Base-by-base conservation (phyloP, 2,888 invertebrate genomes). In the Pterostichus madidus region DNA sequence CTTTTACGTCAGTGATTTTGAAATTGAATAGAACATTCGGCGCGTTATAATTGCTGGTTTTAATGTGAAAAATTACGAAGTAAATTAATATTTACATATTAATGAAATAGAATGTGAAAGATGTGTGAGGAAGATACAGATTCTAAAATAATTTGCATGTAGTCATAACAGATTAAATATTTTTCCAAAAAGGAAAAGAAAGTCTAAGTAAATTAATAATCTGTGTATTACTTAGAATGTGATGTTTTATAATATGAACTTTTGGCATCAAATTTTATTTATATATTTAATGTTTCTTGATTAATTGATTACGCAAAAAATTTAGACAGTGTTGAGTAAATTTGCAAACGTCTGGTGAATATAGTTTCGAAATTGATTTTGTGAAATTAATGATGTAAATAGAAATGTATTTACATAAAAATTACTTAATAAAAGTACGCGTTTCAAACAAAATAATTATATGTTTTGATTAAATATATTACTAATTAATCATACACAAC, bases 91-190 rank as follows among this genome's bases (percentile, higher is more conserved):
- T 77, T 52, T 53, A 56, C 56, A 77, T 77, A 35, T 77, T 53
- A 77, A 77, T 77, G 76, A 77, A 56, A 56, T 52, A 32, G 53
- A 35, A 77, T 77, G 76, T 77, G 35, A 53, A 77, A 77, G 76
- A 77, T 77, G 76, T 32, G 76, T 56, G 56, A 77, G 76, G 15
- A 39, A 71, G 17, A 77, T 77, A 49, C 52, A 75, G 35, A 8
- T 77, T 39, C 17, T 39, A 13, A 76, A 31, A 15, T 8, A 73
- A 17, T 73, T 31, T 64, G 31, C 35, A 64, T 64, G 49, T 49
- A 49, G 11, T 1, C 49, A 49, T 11, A 49, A 49, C 49, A 49
- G 49, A 0, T 49, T n/a, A 49, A 49, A 49, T 49, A 11, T 4
- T 49, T 49, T 64, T 17, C 24, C 11, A 64, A 75, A 75, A 49